Base-by-base conservation (phyloP, 1,140 invertebrate species). In the Cotesia typhae region DNA sequence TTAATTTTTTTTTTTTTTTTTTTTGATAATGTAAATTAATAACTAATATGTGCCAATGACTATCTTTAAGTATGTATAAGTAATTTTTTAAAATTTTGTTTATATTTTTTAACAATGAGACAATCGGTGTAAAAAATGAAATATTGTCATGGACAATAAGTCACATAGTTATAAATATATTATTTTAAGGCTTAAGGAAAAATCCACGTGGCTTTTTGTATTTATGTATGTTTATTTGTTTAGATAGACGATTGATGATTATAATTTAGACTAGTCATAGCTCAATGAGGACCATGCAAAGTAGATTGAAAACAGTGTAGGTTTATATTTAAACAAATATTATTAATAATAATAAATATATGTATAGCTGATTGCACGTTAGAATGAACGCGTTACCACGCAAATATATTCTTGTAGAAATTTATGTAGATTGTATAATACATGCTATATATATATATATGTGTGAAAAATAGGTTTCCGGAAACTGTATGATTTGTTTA, bases 371-470 rank as follows among this genome's bases (percentile, higher is more conserved):
- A 37, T 65, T 65, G 12, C 10, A 65, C 38, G 38, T 52, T 7
- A 52, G 51, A 17, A 67, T 52, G 10, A 12, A 52, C 60, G 41
- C 51, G 41, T 41, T 51, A 69, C 9, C 36, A 10, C 41, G 57
- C 60, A 47, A 36, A 68, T 70, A 70, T 70, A 71, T 71, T 71
- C 69, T 71, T 71, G 52, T 66, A 71, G 61, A 41, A 70, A 64
- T 70, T 70, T 70, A 70, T 70, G 57, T 70, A 70, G 36, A 61
- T 37, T 60, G 4, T 10, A 60, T 10, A n/a, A 17, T n/a, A 41
- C 14, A 5, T 4, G 28, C 28, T 28, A 28, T 28, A 28, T 35
- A 35, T 68, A 20, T 5, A 52, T 36, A 35, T 59, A 57, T 57
- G 17, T 57, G 53, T 47, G 20, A n/a, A 14, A 14, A 9, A 20